A percentile compares a stretch with the other conserved stretches of the same genome.
Conservation (phyloP, 2,888 invertebrate genomes). For the Drosophila imparisetae region DNA sequence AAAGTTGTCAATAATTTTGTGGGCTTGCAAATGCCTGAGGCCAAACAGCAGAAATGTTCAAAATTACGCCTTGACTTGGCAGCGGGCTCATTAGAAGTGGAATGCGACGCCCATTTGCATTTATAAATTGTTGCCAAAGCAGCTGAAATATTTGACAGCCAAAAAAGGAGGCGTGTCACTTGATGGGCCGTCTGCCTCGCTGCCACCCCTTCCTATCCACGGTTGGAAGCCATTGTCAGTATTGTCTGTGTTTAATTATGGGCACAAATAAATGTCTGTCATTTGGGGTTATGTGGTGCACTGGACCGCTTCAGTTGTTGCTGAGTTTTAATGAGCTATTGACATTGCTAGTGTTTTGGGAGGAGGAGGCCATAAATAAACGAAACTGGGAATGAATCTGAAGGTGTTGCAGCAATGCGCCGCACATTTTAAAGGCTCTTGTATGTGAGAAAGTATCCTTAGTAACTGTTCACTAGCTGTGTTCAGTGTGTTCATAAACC, state of each 20-base stretch:
- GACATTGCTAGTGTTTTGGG: slow-evolving; percentile 24
- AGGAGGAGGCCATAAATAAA: background rate
- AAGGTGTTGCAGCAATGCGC: slow-evolving; percentile 21
- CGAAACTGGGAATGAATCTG: background rate
- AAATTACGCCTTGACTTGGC: slow-evolving; percentile 57
- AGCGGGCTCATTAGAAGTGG: slow-evolving; percentile 57
- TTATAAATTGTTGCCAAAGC: slow-evolving; percentile 67
- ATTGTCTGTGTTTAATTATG: slow-evolving; percentile 77
- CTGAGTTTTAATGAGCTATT: slow-evolving; percentile 67
- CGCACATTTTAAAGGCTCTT: background rate
- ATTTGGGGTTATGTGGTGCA: slow-evolving; percentile 59
- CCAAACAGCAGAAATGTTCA: slow-evolving; percentile 34
- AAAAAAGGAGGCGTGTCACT: slow-evolving; percentile 37
- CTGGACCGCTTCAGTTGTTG: slow-evolving; percentile 22
- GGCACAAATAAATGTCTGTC: slow-evolving; percentile 73
- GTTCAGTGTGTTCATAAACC: no score
- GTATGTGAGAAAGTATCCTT: slow-evolving; percentile 1
- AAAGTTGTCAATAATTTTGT: slow-evolving; percentile 49
- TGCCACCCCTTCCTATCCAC: background rate
- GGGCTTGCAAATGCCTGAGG: slow-evolving; percentile 31
- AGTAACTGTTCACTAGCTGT: background rate
- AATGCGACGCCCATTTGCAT: slow-evolving; percentile 61
- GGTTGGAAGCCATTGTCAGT: slow-evolving; percentile 13
- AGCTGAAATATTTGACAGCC: slow-evolving; percentile 62
- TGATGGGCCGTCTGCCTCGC: slow-evolving; percentile 15